A percentile compares a stretch with the other conserved stretches of the same genome.
These are phyloP conservation scores for Paramuricea clavata DNA, from an alignment of 92 coral and sea anemone genomes.

Conservation along the genomic window DNA sequence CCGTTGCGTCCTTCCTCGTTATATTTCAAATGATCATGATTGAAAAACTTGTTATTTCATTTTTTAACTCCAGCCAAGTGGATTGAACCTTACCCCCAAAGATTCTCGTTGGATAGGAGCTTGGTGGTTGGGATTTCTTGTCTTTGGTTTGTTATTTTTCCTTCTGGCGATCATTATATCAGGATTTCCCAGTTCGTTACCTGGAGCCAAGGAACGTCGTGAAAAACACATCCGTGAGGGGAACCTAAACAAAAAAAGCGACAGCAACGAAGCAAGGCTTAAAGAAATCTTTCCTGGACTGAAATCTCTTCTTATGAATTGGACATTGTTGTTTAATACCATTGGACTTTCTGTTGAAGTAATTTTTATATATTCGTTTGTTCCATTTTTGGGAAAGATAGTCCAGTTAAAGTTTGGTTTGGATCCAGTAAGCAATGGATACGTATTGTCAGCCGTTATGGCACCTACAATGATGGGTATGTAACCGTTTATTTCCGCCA, in stretches of 20 bases:
- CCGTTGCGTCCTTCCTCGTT: too few relatives aligned
- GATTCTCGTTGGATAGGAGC: slow-evolving; percentile 87
- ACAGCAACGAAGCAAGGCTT: slow-evolving; percentile 26
- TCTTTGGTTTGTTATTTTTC: slow-evolving; percentile 6
- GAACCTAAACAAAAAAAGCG: slow-evolving; percentile 56
- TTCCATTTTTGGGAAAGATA: slow-evolving; percentile 81
- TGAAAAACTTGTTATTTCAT: too few relatives aligned
- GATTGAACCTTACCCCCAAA: slow-evolving; percentile 51
- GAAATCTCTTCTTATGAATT: slow-evolving; percentile 29
- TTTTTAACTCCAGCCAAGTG: slow-evolving; percentile 60
- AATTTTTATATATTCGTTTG: slow-evolving; percentile 67
- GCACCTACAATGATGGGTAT: background rate
- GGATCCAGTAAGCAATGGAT: slow-evolving; percentile 70
- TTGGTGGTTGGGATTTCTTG: slow-evolving; percentile 84
- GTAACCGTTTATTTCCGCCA: too few relatives aligned
- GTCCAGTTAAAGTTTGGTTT: slow-evolving; percentile 76
- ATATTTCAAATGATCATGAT: too few relatives aligned
- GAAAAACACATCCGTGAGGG: slow-evolving; percentile 53
- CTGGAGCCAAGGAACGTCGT: slow-evolving; percentile 72
- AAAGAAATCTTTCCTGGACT: slow-evolving; percentile 75
- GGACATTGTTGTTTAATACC: slow-evolving; percentile 50
- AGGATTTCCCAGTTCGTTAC: slow-evolving; percentile 54
- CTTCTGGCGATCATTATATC: background rate
- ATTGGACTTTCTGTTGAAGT: slow-evolving; percentile 61
- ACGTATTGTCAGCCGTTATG: slow-evolving; percentile 45